A percentile compares a stretch with the other conserved stretches of the same genome.
phyloP scores from a whole-genome alignment of 2,797 vertebrate species.

The Pipistrellus pygmaeus region DNA sequence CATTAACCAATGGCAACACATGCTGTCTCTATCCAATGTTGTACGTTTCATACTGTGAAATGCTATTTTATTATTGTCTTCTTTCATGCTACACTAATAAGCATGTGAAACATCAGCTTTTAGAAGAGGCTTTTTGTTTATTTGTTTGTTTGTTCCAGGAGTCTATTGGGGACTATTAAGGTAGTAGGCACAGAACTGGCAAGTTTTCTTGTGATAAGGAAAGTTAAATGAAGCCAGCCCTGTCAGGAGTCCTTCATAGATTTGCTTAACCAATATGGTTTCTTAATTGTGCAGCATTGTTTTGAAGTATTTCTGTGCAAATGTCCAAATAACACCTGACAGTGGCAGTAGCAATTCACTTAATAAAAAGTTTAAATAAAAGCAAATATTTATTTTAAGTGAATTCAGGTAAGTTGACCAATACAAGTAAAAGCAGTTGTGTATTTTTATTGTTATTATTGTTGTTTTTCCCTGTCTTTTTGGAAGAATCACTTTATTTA shows the following conservation, averaged over 20 bases:
- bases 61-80: background rate
- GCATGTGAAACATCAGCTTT: background rate
- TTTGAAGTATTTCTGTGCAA: background rate
- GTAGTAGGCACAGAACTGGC: background rate
- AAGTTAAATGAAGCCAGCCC: background rate
- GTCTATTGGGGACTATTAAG: constrained; percentile 4
- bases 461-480: background rate
- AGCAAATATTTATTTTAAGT: background rate
- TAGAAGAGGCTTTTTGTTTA: background rate
- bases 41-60: constrained; percentile 32
- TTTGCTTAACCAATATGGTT: background rate
- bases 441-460: too few relatives aligned
- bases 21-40: background rate
- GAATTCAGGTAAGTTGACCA: background rate
- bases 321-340: background rate
- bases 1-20: constrained; percentile 1
- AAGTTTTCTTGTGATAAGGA: background rate
- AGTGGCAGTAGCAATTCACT: background rate
- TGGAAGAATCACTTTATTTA: background rate
- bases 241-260: background rate
- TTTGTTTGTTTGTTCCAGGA: background rate
- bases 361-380: background rate
- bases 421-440: background rate
- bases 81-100: constrained; percentile 36
- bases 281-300: background rate